Evolutionary conservation across 2,113 vertebrate genomes (phyloP).

Genomic region (Ornithorhynchus anatinus): DNA sequence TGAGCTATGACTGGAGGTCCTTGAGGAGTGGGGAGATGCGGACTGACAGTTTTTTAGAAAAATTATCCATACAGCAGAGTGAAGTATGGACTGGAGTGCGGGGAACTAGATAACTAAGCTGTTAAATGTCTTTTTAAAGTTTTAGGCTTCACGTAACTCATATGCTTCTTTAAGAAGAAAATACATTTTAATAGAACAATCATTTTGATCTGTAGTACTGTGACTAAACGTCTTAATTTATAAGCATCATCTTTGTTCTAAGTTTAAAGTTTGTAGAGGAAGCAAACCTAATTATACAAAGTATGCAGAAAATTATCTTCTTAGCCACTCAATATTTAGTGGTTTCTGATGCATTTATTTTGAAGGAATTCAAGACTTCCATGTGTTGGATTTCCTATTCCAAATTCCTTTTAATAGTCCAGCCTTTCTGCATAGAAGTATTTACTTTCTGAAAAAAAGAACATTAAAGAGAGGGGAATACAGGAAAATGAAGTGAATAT

Average conservation of each 20-base stretch:
- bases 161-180: conserved; percentile 30
- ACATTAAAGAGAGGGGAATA: no score
- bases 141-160: not conserved
- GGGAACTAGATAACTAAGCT: not conserved
- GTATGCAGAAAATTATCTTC: conserved; percentile 25
- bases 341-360: conserved; percentile 30
- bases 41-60: no score
- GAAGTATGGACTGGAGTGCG: no score
- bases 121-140: conserved; percentile 25
- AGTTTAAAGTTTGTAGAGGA: conserved; percentile 49
- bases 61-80: no score
- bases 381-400: conserved; percentile 17
- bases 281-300: conserved; percentile 47
- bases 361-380: conserved; percentile 49
- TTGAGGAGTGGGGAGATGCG: no score
- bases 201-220: conserved; percentile 37
- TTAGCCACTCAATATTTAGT: conserved; percentile 45
- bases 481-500: no score
- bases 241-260: conserved; percentile 48
- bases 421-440: not conserved
- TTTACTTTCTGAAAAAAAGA: not conserved
- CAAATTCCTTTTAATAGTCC: conserved; percentile 1
- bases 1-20: no score
- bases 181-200: conserved; percentile 29
- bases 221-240: conserved; percentile 51